Evolutionary conservation across 2,113 vertebrate species (phyloP).

Genomic region (Pollachius pollachius): DNA sequence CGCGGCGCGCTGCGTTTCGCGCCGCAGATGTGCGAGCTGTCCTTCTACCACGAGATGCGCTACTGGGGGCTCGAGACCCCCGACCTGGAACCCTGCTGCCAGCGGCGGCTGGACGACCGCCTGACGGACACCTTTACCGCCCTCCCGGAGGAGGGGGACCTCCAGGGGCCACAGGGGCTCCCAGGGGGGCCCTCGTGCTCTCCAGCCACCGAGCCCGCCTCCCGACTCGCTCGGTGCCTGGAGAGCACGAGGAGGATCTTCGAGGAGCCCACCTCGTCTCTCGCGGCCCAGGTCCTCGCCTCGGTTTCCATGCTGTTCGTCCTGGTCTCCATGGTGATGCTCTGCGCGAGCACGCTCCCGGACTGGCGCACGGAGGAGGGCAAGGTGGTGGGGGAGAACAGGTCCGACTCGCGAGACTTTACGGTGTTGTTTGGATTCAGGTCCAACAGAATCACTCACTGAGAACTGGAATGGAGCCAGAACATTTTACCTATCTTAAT

Average conservation of each 20-base stretch:
- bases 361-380: slow-evolving; percentile 89
- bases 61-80: slow-evolving; percentile 94
- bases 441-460: too few species aligned
- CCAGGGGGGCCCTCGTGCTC: too few species aligned
- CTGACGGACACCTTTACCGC: slow-evolving; percentile 88
- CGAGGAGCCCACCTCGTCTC: slow-evolving; percentile 91
- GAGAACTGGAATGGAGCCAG: too few species aligned
- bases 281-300: slow-evolving; percentile 89
- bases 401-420: slow-evolving; percentile 63
- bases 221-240: slow-evolving; percentile 70
- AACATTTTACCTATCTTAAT: too few species aligned
- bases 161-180: background rate
- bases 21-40: slow-evolving; percentile 95
- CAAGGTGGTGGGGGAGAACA: slow-evolving; percentile 85
- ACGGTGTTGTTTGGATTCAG: too few species aligned
- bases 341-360: slow-evolving; percentile 94
- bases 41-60: slow-evolving; percentile 95
- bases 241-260: slow-evolving; percentile 90
- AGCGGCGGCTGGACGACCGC: slow-evolving; percentile 89
- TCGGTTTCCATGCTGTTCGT: slow-evolving; percentile 90
- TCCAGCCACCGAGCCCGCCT: too few species aligned
- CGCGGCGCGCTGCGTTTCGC: slow-evolving; percentile 90
- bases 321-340: slow-evolving; percentile 93
- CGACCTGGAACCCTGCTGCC: slow-evolving; percentile 91
- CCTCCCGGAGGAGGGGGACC: slow-evolving; percentile 64